Evolutionary conservation across 2,797 vertebrate species (phyloP).

Genomic region (Pygocentrus nattereri): DNA sequence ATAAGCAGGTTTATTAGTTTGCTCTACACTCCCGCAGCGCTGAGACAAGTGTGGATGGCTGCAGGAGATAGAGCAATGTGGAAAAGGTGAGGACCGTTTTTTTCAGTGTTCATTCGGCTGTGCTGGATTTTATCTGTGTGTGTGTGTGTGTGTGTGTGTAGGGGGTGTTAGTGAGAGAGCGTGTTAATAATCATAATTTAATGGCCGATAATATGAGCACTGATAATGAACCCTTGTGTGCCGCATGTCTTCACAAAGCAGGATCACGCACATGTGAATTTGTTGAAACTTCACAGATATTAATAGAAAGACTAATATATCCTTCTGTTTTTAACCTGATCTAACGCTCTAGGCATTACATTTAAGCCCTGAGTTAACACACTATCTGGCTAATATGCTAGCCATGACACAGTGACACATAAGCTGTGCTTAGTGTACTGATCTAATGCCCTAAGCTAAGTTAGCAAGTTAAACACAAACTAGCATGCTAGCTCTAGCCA

Average conservation of each 20-base stretch:
- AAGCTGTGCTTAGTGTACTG: too few species aligned
- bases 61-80: constrained; percentile 1
- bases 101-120: constrained; percentile 3
- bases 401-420: too few species aligned
- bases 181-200: constrained; percentile 35
- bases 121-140: not conserved
- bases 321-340: too few species aligned
- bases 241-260: not conserved
- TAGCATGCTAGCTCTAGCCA: too few species aligned
- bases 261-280: not conserved
- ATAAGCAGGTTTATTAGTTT: constrained; percentile 1
- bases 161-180: not conserved
- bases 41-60: constrained; percentile 5
- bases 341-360: too few species aligned
- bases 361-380: too few species aligned
- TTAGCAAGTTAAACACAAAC: too few species aligned
- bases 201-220: constrained; percentile 12
- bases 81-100: not conserved
- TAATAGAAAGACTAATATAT: not conserved
- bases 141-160: constrained; percentile 11
- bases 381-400: too few species aligned
- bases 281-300: constrained; percentile 9
- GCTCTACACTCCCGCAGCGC: not conserved
- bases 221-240: constrained; percentile 18
- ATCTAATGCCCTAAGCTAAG: too few species aligned